Percentiles rank a stretch among this genome's conserved stretches.
phyloP scores from a whole-genome alignment of 2,113 vertebrate genomes.

The Brachyhypopomus gauderio region DNA sequence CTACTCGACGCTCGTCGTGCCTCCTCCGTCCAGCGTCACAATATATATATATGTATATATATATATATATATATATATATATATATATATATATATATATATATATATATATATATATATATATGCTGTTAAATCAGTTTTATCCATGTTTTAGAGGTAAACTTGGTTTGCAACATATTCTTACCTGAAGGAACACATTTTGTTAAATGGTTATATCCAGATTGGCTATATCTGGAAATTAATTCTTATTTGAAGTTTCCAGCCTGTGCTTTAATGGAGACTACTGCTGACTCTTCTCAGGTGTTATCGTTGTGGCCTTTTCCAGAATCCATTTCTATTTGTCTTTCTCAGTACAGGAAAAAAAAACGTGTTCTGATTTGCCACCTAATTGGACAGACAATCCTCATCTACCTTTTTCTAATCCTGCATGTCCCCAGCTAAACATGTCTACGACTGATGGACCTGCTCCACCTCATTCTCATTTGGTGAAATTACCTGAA shows the following conservation, averaged over 20 bases:
- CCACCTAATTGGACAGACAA: not conserved
- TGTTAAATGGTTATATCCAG: not conserved
- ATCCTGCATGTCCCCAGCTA: slow-evolving; percentile 44
- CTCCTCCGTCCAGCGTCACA: too few relatives aligned
- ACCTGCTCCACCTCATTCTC: slow-evolving; percentile 29
- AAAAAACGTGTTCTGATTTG: slow-evolving; percentile 14
- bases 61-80: too few relatives aligned
- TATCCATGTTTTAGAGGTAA: not conserved
- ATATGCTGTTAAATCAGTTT: not conserved
- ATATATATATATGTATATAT: too few relatives aligned
- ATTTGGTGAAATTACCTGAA: slow-evolving; percentile 54
- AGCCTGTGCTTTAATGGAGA: slow-evolving; percentile 2
- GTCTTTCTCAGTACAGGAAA: slow-evolving; percentile 9
- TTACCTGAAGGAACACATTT: not conserved
- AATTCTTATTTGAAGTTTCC: slow-evolving; percentile 15
- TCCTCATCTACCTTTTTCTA: slow-evolving; percentile 32
- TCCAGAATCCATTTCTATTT: slow-evolving; percentile 12
- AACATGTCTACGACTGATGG: slow-evolving; percentile 43
- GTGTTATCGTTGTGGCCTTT: not conserved
- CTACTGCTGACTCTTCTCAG: not conserved
- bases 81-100: too few relatives aligned
- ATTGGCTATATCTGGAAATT: not conserved
- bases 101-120: too few relatives aligned
- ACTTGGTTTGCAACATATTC: not conserved
- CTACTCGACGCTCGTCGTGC: too few relatives aligned